Conservation (phyloP, 2,888 invertebrate species). For the Scaeva pyrastri region DNA sequence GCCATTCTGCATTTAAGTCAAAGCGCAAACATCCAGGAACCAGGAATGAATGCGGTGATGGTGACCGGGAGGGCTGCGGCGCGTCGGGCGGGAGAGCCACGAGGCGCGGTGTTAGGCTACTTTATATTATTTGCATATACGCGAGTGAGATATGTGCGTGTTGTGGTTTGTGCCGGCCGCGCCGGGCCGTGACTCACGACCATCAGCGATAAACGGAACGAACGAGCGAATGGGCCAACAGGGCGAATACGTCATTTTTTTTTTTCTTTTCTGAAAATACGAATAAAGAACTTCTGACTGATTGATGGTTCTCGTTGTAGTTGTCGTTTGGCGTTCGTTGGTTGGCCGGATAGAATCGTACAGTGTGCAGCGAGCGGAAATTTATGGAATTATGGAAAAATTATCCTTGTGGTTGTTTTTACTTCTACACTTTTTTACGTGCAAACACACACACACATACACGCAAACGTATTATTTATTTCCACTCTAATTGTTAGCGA, state of each 20-base stretch:
- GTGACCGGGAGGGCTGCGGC: too few species aligned
- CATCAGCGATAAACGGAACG: constrained; percentile 3
- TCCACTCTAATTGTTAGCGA: constrained; percentile 10
- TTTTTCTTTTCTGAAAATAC: not conserved
- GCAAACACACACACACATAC: too few species aligned
- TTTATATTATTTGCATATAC: constrained; percentile 12
- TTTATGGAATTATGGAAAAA: constrained; percentile 27
- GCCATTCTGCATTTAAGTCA: not conserved
- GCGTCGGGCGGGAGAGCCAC: too few species aligned
- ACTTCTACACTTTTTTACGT: constrained; percentile 1
- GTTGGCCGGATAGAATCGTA: not conserved
- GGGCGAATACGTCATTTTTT: not conserved
- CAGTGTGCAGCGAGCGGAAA: constrained; percentile 43
- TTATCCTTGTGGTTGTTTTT: constrained; percentile 23
- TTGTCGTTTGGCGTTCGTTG: too few species aligned
- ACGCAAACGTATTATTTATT: not conserved
- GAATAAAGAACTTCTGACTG: constrained; percentile 31
- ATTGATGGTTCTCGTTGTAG: constrained; percentile 18
- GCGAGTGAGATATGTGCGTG: not conserved
- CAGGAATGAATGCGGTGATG: too few species aligned
- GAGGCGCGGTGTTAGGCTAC: constrained; percentile 11
- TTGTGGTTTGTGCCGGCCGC: constrained; percentile 16
- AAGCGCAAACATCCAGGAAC: not conserved
- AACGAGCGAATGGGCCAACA: not conserved
- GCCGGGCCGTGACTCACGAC: constrained; percentile 6